Base-by-base conservation (phyloP, 2,888 invertebrate genomes). In the Eremobia ochroleuca region DNA sequence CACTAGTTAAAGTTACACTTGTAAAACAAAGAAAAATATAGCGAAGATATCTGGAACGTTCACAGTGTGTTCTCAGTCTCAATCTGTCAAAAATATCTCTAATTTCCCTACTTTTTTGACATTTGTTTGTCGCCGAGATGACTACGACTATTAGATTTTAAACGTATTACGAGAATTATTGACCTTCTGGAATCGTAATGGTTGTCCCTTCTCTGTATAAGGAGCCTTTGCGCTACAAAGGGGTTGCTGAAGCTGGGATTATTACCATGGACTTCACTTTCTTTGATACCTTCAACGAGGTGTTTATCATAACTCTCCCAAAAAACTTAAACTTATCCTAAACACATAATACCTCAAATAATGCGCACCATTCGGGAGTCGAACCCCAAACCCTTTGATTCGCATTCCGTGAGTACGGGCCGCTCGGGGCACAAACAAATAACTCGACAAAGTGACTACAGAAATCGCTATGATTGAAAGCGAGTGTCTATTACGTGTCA, bases 381-480 rank as follows among this genome's bases (percentile, higher is more conserved):
- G 77, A 87, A 88, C 77, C 76, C 75, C 85, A 83, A 87, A 83
- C 77, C 85, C 82, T 91, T 91, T 91, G 87, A 93, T 93, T 93
- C 90, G 75, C 79, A 92, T 92, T 90, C 89, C 80, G 78, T 73
- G 84, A 80, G 88, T 90, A 86, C 75, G 77, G 81, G 85, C 86
- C 91, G 93, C 92, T 90, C 89, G 89, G 90, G 93, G 93, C 90
- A 88, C 92, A 93, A 93, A 93, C 93, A 93, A 93, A 93, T 92
- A 92, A 89, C 92, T 86, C 88, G 85, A 88, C 90, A 90, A 92
- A 92, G 91, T 91, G 88, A 88, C 87, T 90, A 89, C 90, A 91
- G 90, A 91, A 91, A 91, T 92, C 90, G 89, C 89, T 89, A 86
- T 92, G 89, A 88, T 88, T 89, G 85, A 87, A 88, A 88, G 78